phyloP scores from a whole-genome alignment of 1,140 invertebrate species.

The Diorhabda sublineata region DNA sequence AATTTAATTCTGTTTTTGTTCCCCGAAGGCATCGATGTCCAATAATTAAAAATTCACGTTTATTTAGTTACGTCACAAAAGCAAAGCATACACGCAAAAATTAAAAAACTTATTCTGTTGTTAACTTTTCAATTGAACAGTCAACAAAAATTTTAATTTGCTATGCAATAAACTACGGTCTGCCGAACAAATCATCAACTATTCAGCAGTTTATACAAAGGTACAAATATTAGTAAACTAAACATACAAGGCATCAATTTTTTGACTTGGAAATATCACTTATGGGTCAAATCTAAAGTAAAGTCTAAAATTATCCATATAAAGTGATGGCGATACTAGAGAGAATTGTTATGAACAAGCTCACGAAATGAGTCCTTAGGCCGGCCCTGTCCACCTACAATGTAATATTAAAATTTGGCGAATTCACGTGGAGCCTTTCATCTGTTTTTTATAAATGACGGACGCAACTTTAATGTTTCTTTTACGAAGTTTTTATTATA shows the following conservation, averaged over 20 bases:
- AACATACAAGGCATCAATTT: not conserved
- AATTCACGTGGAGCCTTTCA: too few species aligned
- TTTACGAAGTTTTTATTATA: too few species aligned
- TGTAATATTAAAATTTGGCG: too few species aligned
- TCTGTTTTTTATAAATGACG: too few species aligned
- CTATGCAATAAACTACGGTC: constrained; percentile 18
- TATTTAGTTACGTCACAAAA: constrained; percentile 37
- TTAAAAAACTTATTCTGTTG: constrained; percentile 37
- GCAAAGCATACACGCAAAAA: constrained; percentile 31
- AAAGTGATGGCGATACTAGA: too few species aligned
- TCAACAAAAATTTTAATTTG: constrained; percentile 32
- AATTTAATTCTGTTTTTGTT: constrained; percentile 42
- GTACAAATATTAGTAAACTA: not conserved
- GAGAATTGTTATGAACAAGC: too few species aligned
- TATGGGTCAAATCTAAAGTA: too few species aligned
- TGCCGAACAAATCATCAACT: constrained; percentile 3
- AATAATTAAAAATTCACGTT: constrained; percentile 44
- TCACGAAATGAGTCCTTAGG: too few species aligned
- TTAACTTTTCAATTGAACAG: constrained; percentile 30
- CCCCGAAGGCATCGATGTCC: constrained; percentile 39
- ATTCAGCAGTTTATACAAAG: constrained; percentile 5
- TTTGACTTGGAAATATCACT: too few species aligned
- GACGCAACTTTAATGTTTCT: too few species aligned
- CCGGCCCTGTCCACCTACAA: too few species aligned
- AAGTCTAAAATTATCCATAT: too few species aligned